phyloP scores from a whole-genome alignment of 2,797 vertebrate species.

The Darevskia nairensis region DNA sequence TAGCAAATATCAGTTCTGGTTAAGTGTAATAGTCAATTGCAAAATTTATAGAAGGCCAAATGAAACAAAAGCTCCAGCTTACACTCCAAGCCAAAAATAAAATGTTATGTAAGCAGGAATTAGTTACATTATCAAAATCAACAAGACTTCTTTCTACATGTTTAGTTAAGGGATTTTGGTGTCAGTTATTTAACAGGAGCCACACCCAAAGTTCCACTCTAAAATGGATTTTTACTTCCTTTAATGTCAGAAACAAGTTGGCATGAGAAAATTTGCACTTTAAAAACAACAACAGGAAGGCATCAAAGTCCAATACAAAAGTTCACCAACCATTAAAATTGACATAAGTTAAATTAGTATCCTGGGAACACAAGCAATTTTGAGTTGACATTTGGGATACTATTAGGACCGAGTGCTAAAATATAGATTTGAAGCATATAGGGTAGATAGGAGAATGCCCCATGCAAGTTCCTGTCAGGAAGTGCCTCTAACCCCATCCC shows the following conservation, averaged over 20 bases:
- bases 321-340: background rate
- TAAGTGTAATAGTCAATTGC: background rate
- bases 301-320: background rate
- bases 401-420: background rate
- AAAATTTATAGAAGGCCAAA: background rate
- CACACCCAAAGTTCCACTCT: background rate
- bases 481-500: background rate
- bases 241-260: background rate
- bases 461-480: background rate
- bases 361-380: background rate
- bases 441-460: too few species aligned
- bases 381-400: background rate
- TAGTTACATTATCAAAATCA: background rate
- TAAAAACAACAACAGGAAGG: background rate
- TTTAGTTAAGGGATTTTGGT: background rate
- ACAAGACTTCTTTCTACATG: background rate
- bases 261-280: background rate
- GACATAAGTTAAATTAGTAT: background rate
- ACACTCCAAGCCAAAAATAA: background rate
- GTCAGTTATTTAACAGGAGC: background rate
- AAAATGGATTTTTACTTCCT: slow-evolving; percentile 2
- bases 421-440: background rate
- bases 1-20: background rate
- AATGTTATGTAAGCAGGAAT: background rate
- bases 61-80: background rate